Evolutionary conservation across 2,797 vertebrate species (phyloP).

Genomic region (Esox masquinongy): DNA sequence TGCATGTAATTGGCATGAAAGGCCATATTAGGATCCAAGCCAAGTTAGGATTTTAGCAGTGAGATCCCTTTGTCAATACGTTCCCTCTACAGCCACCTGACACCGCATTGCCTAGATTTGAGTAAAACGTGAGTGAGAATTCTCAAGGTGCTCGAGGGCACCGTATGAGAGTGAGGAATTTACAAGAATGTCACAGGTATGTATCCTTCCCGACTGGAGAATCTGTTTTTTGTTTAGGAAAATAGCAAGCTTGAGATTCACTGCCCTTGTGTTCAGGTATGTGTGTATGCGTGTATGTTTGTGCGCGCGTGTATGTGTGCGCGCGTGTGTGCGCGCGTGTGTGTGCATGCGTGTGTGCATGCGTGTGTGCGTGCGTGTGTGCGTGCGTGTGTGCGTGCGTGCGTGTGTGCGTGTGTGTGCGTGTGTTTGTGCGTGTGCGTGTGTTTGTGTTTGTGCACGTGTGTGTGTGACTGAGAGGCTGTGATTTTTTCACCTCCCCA

Average conservation of each 20-base stretch:
- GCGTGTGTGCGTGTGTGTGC: neutral
- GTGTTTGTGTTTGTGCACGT: neutral
- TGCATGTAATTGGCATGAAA: neutral
- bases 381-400: neutral
- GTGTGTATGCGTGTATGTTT: neutral
- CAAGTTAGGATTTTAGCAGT: neutral
- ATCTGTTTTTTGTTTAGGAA: neutral
- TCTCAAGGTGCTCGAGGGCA: conserved; percentile 58
- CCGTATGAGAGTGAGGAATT: conserved; percentile 11
- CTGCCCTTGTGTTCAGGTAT: neutral
- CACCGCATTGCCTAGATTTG: conserved; percentile 29
- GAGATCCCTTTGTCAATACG: conserved; percentile 26
- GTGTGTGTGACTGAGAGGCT: neutral
- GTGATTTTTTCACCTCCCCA: neutral
- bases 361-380: neutral
- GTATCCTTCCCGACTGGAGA: conserved; percentile 5
- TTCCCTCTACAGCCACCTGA: conserved; percentile 34
- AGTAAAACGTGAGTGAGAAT: conserved; percentile 44
- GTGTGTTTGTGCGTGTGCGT: neutral
- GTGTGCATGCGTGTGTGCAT: neutral
- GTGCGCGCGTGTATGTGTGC: neutral
- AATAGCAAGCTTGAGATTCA: neutral
- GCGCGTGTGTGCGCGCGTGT: neutral
- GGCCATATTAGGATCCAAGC: neutral
- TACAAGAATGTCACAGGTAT: conserved; percentile 56